These are phyloP conservation scores for Drosophila anomelani DNA, from an alignment of 2,888 invertebrate species.

Conservation along the genomic window DNA sequence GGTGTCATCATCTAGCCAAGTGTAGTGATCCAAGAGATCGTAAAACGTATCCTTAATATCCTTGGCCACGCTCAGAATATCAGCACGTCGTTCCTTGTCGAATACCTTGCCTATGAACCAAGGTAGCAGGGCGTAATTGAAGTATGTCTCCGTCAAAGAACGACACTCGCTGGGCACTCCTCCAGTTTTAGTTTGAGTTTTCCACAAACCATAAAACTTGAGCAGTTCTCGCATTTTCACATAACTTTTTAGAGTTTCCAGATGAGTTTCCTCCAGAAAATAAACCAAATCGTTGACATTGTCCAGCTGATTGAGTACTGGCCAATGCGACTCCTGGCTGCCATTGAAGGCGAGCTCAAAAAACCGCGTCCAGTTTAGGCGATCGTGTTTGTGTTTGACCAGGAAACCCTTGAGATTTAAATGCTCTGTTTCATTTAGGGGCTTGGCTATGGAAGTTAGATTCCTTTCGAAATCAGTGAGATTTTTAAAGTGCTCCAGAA, in stretches of 20 bases:
- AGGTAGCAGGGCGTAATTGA: conserved; percentile 77
- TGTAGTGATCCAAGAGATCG: conserved; percentile 71
- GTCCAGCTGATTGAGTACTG: conserved; percentile 64
- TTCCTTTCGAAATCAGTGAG: conserved; percentile 73
- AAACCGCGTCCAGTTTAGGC: conserved; percentile 78
- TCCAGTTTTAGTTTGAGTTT: conserved; percentile 51
- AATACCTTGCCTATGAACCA: conserved; percentile 81
- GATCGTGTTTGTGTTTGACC: conserved; percentile 66
- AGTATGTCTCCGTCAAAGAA: conserved; percentile 69
- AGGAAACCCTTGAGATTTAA: conserved; percentile 67
- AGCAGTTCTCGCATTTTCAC: conserved; percentile 72
- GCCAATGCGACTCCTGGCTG: conserved; percentile 63
- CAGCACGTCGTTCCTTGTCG: conserved; percentile 72
- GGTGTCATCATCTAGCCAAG: conserved; percentile 81
- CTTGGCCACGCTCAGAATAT: conserved; percentile 72
- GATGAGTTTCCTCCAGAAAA: conserved; percentile 58
- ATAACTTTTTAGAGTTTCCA: conserved; percentile 59
- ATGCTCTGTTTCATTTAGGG: conserved; percentile 61
- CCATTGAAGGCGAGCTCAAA: conserved; percentile 81
- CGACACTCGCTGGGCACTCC: conserved; percentile 70
- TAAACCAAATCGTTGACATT: conserved; percentile 66
- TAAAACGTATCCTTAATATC: conserved; percentile 76
- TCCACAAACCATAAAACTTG: conserved; percentile 78
- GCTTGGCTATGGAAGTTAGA: conserved; percentile 53
- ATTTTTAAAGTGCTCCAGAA: conserved; percentile 52